Base-by-base conservation (phyloP, 2,113 vertebrate genomes). In the human (Homo sapiens) region DNA sequence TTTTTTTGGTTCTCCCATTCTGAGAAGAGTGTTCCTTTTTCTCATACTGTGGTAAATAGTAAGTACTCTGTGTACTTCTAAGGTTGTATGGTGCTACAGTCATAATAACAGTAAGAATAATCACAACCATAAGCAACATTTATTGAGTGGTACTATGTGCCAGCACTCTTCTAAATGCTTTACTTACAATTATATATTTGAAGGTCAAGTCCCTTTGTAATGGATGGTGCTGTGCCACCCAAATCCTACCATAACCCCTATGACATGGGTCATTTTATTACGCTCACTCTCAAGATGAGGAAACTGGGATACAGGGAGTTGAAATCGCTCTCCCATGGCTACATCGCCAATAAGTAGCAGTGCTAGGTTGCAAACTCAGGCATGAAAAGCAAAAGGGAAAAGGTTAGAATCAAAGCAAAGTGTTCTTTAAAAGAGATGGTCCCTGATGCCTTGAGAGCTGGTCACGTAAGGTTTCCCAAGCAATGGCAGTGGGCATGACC, bases 11-110 rank as follows among this genome's bases (percentile, higher is more conserved):
- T 50, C 72, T 89, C 59, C 11, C 12, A 70, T 75, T 76, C 22
- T 76, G 93, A 92, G 90, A 88, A 48, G 30, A 59, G 48, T 5
- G n/a, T 43, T 32, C 13, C 52, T 18, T 79, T 93, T 64, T 81
- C 55, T 75, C 45, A 43, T 72, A 73, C 14, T 86, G 30, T 17
- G 4, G 75, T 55, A 32, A 55, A 68, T 23, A 35, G 1, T 50
- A 35, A 22, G 22, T 6, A 23, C 64, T 92, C 38, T 35, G 48
- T 27, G 12, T 6, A 13, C 57, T 52, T 78, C 20, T 50, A 14
- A 32, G 3, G 3, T 23, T 61, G 5, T 9, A 11, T 52, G 20
- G 30, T 79, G 38, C 45, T 52, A 5, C 11, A n/a, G 13, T 57
- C 40, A 18, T 13, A 30, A 45, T 0, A 22, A 13, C 38, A 96